Evolutionary conservation across 2,888 invertebrate genomes (phyloP).

Genomic region (Belgica antarctica): DNA sequence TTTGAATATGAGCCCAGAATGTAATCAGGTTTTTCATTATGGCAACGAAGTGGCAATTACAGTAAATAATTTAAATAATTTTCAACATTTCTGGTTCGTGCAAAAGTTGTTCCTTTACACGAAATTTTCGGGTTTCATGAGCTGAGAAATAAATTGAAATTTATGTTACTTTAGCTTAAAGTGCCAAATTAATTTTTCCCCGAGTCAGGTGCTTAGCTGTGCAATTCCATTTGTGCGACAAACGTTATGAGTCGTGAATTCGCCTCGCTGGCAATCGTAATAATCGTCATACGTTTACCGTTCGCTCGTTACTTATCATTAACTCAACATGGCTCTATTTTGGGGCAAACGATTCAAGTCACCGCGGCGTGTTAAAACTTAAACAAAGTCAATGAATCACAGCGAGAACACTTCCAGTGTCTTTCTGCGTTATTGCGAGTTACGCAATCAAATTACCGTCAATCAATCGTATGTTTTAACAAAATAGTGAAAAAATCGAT

Average conservation of each 20-base stretch:
- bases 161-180: slow-evolving; percentile 16
- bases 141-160: slow-evolving; percentile 31
- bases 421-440: background rate
- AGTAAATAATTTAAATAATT: slow-evolving; percentile 28
- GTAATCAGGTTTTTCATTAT: slow-evolving; percentile 27
- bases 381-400: background rate
- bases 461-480: background rate
- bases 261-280: too few relatives aligned
- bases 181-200: slow-evolving; percentile 16
- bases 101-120: background rate
- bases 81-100: slow-evolving; percentile 5
- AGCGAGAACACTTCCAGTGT: background rate
- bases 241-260: too few relatives aligned
- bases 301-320: too few relatives aligned
- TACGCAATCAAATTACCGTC: slow-evolving; percentile 19
- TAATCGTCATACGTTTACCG: too few relatives aligned
- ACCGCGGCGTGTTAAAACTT: too few relatives aligned
- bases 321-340: too few relatives aligned
- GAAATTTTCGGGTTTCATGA: slow-evolving; percentile 11
- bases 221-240: too few relatives aligned
- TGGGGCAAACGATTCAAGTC: too few relatives aligned
- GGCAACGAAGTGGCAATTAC: slow-evolving; percentile 14
- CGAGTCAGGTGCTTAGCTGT: background rate
- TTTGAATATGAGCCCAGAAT: background rate
- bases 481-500: background rate